Base-by-base conservation (phyloP, 2,113 vertebrate species). In the Scophthalmus maximus region DNA sequence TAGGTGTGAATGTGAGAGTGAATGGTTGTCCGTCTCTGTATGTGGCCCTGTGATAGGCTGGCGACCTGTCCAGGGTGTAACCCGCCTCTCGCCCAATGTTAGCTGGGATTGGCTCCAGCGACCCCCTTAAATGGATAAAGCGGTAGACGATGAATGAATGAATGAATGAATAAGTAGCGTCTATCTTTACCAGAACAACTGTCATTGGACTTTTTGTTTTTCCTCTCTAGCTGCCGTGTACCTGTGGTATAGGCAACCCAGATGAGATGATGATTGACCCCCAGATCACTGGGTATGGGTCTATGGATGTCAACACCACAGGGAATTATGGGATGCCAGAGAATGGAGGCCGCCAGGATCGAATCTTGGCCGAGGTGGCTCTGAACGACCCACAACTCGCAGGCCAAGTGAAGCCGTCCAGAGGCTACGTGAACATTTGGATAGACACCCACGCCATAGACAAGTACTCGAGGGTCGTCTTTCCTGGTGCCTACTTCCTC, bases 391-490 rank as follows among this genome's bases (percentile, higher is more conserved):
- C 94, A 30, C 93, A 95, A 79, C 92, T 95, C 74, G 88, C 95
- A 0, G 86, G 87, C 1, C 93, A 94, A 76, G 93, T 96, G 76
- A 97, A 95, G 88, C 92, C 82, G 66, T 89, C 91, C 63, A 93
- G 96, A 81, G 84, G 87, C 57, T 98, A 99, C 0, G 92, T 96
- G 90, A 97, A 96, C 94, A 96, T 98, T 93, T 94, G 95, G 79
- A 99, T 99, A 2, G 96, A 98, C 90, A 99, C 98, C 20, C 98
- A 99, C 0, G 95, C 97, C 83, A 98, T 99, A 56, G 97, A 99
- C 90, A 98, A 98, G 83, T 99, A 99, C 92, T 99, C 98, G 6
- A 90, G 98, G 89, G 94, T 96, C n/a, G 93, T 97, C 84, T 99
- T 99, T 64, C 98, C 98, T 8, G 97, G 95, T 0, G 94, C 97